These are phyloP conservation scores for Etheostoma spectabile DNA, from an alignment of 2,113 vertebrate genomes.

Conservation along the genomic window DNA sequence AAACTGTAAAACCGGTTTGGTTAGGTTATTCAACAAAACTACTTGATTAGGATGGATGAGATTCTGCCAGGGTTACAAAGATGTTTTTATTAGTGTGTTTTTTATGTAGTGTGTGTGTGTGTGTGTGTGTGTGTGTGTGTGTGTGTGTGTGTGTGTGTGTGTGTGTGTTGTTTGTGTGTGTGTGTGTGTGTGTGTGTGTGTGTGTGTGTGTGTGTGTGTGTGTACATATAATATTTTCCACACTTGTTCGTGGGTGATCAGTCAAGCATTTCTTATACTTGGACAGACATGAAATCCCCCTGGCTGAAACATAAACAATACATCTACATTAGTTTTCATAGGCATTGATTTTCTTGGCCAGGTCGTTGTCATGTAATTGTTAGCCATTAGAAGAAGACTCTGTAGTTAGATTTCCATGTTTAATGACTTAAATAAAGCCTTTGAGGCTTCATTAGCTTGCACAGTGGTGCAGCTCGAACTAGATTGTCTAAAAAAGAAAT, in stretches of 20 bases:
- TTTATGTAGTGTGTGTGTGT: no score
- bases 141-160: no score
- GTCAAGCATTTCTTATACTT: conserved; percentile 2
- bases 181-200: no score
- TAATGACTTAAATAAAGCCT: conserved; percentile 72
- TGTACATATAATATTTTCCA: not conserved
- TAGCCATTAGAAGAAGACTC: conserved; percentile 61
- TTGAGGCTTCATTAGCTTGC: conserved; percentile 71
- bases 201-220: not conserved
- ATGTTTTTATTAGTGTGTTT: no score
- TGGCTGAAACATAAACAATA: conserved; percentile 13
- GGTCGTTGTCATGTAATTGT: conserved; percentile 59
- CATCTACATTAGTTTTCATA: conserved; percentile 21
- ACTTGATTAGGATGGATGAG: no score
- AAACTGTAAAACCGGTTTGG: not conserved
- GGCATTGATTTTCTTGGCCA: conserved; percentile 37
- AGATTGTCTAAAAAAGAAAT: conserved; percentile 56
- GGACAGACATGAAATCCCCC: conserved; percentile 14
- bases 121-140: not conserved
- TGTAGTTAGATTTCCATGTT: conserved; percentile 65
- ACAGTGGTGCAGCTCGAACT: conserved; percentile 46
- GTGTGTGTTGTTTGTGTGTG: not conserved
- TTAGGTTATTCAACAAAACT: no score
- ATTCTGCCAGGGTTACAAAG: not conserved
- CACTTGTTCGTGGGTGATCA: not conserved